These are phyloP conservation scores for Euleptes europaea DNA, from an alignment of 2,113 vertebrate genomes.

Conservation along the genomic window DNA sequence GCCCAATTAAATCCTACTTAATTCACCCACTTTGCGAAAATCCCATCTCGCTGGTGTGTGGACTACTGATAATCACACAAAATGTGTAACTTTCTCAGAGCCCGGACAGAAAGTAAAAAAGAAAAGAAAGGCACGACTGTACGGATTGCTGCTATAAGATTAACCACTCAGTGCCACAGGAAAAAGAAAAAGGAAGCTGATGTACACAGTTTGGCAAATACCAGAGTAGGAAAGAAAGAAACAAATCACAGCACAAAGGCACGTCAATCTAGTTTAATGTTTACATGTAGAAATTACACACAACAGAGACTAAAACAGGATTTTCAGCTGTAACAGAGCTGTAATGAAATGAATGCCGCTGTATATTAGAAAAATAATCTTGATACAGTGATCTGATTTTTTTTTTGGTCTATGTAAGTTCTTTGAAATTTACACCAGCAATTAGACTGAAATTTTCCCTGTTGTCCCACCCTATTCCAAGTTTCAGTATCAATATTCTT, in stretches of 20 bases:
- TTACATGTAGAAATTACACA: conserved; percentile 83
- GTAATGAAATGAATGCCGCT: conserved; percentile 73
- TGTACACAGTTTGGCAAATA: conserved; percentile 34
- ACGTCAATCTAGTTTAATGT: conserved; percentile 83
- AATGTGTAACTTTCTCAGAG: conserved; percentile 52
- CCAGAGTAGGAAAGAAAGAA: conserved; percentile 77
- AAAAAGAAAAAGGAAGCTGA: background rate
- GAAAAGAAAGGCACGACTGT: background rate
- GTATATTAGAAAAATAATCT: conserved; percentile 81
- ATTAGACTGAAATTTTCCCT: conserved; percentile 65
- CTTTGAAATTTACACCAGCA: conserved; percentile 73
- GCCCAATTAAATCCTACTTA: conserved; percentile 82
- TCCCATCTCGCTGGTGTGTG: conserved; percentile 54
- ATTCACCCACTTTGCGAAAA: conserved; percentile 73
- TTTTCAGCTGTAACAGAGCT: conserved; percentile 74
- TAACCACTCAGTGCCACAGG: accelerated
- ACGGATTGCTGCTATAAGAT: conserved; percentile 5
- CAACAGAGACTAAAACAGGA: conserved; percentile 78
- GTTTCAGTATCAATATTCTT: conserved; percentile 72
- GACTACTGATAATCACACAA: conserved; percentile 60
- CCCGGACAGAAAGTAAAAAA: conserved; percentile 38
- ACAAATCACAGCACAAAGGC: conserved; percentile 73
- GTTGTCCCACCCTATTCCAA: conserved; percentile 44
- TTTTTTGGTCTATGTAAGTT: conserved; percentile 77
- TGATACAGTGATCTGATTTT: conserved; percentile 68